Conservation (phyloP, 35 echinoderm and acorn worm species). For the Patiria miniata region DNA sequence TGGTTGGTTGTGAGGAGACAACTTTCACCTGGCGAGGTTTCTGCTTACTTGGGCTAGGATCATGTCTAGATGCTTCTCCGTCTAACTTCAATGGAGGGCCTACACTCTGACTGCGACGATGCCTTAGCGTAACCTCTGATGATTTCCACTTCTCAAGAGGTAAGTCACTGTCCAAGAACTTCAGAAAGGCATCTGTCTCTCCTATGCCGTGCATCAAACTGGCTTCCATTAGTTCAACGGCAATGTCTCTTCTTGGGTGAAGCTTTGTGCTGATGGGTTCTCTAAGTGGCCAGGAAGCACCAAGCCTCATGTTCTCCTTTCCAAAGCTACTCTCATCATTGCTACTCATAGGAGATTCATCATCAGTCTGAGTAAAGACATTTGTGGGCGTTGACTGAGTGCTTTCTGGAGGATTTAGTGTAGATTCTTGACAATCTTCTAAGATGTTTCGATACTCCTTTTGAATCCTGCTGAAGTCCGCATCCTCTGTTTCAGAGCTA, state of each 20-base stretch:
- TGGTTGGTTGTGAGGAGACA: background rate
- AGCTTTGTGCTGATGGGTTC: constrained; percentile 49
- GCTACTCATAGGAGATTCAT: background rate
- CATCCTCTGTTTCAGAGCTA: constrained; percentile 1
- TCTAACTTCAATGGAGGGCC: background rate
- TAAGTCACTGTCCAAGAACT: constrained; percentile 77
- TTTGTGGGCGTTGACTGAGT: constrained; percentile 11
- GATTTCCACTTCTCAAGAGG: constrained; percentile 72
- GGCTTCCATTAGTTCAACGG: constrained; percentile 93
- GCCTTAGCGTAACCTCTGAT: constrained; percentile 7
- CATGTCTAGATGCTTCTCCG: background rate
- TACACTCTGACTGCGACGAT: background rate
- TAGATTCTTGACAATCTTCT: background rate
- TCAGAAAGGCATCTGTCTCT: constrained; percentile 91
- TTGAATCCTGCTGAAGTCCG: constrained; percentile 14
- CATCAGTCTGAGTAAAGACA: constrained; percentile 36
- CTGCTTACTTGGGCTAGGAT: constrained; percentile 12
- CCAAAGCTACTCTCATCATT: background rate
- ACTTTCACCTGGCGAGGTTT: background rate
- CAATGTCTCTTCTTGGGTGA: constrained; percentile 74
- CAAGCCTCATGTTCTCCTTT: background rate
- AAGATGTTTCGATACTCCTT: constrained; percentile 19
- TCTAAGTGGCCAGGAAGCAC: constrained; percentile 52
- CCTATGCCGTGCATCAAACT: constrained; percentile 96
- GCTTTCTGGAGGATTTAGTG: background rate